phyloP scores from a whole-genome alignment of 2,888 invertebrate species.

The Lepidocyrtinus sp. region DNA sequence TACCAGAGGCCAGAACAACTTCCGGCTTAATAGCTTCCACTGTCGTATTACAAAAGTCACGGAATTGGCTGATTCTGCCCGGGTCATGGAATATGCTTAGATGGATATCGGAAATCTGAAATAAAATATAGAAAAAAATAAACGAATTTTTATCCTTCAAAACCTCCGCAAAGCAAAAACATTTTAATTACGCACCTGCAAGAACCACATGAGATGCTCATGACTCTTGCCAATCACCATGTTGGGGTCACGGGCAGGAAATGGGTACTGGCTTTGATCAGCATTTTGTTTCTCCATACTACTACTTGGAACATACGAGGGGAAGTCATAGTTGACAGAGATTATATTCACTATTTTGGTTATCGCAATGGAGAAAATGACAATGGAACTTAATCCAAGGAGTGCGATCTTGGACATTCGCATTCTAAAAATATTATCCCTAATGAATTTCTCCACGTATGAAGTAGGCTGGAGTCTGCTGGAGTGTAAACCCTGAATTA shows the following conservation, averaged over 20 bases:
- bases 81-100: slow-evolving; percentile 87
- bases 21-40: slow-evolving; percentile 82
- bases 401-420: slow-evolving; percentile 79
- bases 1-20: slow-evolving; percentile 87
- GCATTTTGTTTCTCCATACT: slow-evolving; percentile 46
- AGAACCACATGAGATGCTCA: slow-evolving; percentile 82
- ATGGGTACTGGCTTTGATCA: slow-evolving; percentile 28
- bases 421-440: slow-evolving; percentile 76
- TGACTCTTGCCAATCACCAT: slow-evolving; percentile 75
- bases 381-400: slow-evolving; percentile 77
- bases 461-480: too few species aligned
- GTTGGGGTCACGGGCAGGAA: slow-evolving; percentile 62
- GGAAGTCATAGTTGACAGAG: slow-evolving; percentile 75
- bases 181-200: slow-evolving; percentile 78
- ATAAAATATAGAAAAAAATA: slow-evolving; percentile 54
- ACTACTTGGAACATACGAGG: slow-evolving; percentile 71
- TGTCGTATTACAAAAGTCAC: slow-evolving; percentile 84
- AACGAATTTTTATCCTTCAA: not conserved
- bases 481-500: too few species aligned
- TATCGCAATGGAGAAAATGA: slow-evolving; percentile 80
- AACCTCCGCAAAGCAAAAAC: too few species aligned
- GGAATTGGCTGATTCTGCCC: slow-evolving; percentile 82
- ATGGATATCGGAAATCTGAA: slow-evolving; percentile 90
- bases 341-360: slow-evolving; percentile 81
- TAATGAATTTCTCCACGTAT: too few species aligned